Conservation (phyloP, 2,113 vertebrate species). For the Gorsachius goisagi region DNA sequence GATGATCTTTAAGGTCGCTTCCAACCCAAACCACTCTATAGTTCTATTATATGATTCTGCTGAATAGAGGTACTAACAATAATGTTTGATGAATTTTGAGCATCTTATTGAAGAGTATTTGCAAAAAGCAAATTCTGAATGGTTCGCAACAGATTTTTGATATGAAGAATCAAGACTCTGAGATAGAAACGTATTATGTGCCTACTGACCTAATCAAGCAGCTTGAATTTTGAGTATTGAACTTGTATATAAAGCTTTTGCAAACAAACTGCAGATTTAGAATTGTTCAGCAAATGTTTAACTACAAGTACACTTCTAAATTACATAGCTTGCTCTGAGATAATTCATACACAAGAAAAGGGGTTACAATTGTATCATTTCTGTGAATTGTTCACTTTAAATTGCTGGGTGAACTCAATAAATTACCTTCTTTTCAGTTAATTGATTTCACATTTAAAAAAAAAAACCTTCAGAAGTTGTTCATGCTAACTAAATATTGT, state of each 20-base stretch:
- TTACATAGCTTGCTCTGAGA: not conserved
- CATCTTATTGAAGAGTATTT: constrained; percentile 14
- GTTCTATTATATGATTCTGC: not conserved
- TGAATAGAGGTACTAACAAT: constrained; percentile 14
- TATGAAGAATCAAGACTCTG: not conserved
- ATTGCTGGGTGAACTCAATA: not conserved
- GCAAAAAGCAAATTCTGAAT: constrained; percentile 39
- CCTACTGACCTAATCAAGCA: constrained; percentile 21
- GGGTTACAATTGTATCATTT: not conserved
- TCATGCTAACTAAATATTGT: not conserved
- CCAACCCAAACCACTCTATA: not conserved
- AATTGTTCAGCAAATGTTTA: constrained; percentile 6
- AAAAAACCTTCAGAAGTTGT: not conserved
- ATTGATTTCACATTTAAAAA: not conserved
- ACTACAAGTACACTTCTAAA: not conserved
- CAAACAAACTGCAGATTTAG: constrained; percentile 44
- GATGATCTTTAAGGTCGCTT: not conserved
- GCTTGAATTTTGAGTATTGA: constrained; percentile 45
- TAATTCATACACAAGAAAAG: not conserved
- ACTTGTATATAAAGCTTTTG: constrained; percentile 49
- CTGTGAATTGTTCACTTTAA: not conserved
- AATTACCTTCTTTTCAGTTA: not conserved
- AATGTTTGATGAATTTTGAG: not conserved
- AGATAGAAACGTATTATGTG: not conserved
- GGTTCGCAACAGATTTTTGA: not conserved